These are phyloP conservation scores for Cloeon dipterum DNA, from an alignment of 2,888 invertebrate genomes.

Conservation along the genomic window DNA sequence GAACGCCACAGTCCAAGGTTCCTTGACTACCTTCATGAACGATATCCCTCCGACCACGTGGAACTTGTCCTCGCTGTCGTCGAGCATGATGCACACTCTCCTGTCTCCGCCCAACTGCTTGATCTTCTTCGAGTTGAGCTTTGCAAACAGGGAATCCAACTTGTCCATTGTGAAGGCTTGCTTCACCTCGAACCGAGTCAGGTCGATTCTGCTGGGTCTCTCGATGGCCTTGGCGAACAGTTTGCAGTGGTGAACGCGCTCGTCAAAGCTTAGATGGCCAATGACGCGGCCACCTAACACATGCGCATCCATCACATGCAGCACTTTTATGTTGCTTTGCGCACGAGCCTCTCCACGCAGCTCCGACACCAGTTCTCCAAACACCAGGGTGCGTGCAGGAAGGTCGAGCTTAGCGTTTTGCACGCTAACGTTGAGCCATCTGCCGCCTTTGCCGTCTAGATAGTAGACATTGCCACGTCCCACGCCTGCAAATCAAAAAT, in stretches of 20 bases:
- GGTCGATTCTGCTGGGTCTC: conserved; percentile 28
- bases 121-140: conserved; percentile 4
- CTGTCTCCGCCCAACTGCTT: conserved; percentile 15
- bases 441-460: conserved; percentile 23
- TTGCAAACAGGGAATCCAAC: conserved; percentile 19
- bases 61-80: conserved; percentile 21
- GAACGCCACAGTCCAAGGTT: too few species aligned
- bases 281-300: conserved; percentile 47
- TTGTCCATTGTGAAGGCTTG: conserved; percentile 29
- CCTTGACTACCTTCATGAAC: conserved; percentile 34
- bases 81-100: conserved; percentile 16
- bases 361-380: conserved; percentile 49
- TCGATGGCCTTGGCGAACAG: conserved; percentile 48
- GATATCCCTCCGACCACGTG: conserved; percentile 30
- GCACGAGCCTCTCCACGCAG: conserved; percentile 31
- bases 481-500: too few species aligned
- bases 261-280: conserved; percentile 26
- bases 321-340: conserved; percentile 28
- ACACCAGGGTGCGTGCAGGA: conserved; percentile 43
- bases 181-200: conserved; percentile 30
- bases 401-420: conserved; percentile 24
- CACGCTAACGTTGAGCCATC: too few species aligned
- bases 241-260: too few species aligned
- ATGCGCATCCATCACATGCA: conserved; percentile 62
- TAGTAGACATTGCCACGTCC: conserved; percentile 29